These are phyloP conservation scores for Vanessa atalanta DNA, from an alignment of 1,140 invertebrate species.

Conservation along the genomic window DNA sequence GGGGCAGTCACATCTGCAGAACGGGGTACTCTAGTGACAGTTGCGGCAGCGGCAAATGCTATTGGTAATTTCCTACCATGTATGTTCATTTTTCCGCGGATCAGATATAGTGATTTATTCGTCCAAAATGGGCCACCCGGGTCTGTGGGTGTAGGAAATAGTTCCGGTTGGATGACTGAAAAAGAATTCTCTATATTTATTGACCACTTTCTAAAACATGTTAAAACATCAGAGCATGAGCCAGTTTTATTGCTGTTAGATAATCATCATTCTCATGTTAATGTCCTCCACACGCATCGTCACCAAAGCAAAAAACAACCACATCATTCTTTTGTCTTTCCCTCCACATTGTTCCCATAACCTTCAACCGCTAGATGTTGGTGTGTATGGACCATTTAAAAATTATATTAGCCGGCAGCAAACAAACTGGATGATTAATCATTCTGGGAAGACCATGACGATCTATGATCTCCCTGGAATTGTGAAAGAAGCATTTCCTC, in stretches of 20 bases:
- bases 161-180: conserved; percentile 24
- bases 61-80: conserved; percentile 29
- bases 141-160: conserved; percentile 22
- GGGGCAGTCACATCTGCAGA: too few relatives aligned
- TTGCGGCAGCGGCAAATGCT: conserved; percentile 29
- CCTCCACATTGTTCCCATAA: too few relatives aligned
- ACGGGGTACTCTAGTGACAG: conserved; percentile 27
- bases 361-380: conserved; percentile 73
- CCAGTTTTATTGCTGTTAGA: conserved; percentile 54
- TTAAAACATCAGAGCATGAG: conserved; percentile 41
- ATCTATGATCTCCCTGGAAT: conserved; percentile 42
- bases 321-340: conserved; percentile 63
- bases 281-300: conserved; percentile 47
- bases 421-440: conserved; percentile 26
- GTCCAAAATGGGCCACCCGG: too few relatives aligned
- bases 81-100: conserved; percentile 29
- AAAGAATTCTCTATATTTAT: neutral
- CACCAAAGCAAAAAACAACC: conserved; percentile 44
- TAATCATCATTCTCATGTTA: conserved; percentile 60
- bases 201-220: conserved; percentile 45
- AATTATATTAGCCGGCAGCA: conserved; percentile 21
- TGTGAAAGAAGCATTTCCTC: conserved; percentile 19
- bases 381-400: conserved; percentile 40
- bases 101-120: conserved; percentile 20
- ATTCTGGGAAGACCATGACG: conserved; percentile 37